phyloP scores from a whole-genome alignment of 2,888 invertebrate genomes.

The Liodrosophila aerea region DNA sequence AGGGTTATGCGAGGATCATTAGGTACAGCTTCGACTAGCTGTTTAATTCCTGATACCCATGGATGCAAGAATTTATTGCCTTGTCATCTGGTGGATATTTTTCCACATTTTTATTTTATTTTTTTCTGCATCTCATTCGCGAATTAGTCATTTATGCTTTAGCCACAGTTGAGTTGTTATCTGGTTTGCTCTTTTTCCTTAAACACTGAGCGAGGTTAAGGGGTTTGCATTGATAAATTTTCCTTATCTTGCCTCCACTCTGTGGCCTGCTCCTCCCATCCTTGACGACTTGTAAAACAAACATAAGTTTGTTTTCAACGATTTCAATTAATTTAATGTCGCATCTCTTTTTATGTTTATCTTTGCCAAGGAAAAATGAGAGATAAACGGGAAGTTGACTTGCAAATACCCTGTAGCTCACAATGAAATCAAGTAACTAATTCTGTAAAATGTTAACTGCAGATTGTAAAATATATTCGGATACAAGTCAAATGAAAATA shows the following conservation, averaged over 20 bases:
- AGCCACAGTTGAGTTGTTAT: slow-evolving; percentile 27
- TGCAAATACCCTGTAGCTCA: too few relatives aligned
- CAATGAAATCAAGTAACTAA: too few relatives aligned
- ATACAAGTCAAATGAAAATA: too few relatives aligned
- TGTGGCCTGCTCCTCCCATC: background rate
- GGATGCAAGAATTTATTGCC: slow-evolving; percentile 38
- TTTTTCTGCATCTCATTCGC: slow-evolving; percentile 39
- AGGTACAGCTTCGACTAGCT: slow-evolving; percentile 33
- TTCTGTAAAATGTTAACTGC: too few relatives aligned
- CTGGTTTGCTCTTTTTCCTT: slow-evolving; percentile 24
- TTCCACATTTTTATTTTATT: slow-evolving; percentile 1
- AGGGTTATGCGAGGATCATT: slow-evolving; percentile 24
- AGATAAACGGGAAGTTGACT: background rate
- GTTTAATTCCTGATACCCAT: slow-evolving; percentile 37
- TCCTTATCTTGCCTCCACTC: background rate
- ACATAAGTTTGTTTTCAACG: slow-evolving; percentile 59
- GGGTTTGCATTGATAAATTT: too few relatives aligned
- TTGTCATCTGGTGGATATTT: slow-evolving; percentile 31
- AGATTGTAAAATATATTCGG: too few relatives aligned
- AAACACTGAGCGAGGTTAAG: too few relatives aligned
- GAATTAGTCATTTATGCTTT: slow-evolving; percentile 33
- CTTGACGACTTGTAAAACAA: slow-evolving; percentile 44
- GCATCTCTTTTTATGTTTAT: slow-evolving; percentile 37
- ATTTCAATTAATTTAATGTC: slow-evolving; percentile 71
- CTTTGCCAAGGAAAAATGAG: slow-evolving; percentile 32